Conservation (phyloP, 2,797 vertebrate species). For the Cetoscarus ocellatus region DNA sequence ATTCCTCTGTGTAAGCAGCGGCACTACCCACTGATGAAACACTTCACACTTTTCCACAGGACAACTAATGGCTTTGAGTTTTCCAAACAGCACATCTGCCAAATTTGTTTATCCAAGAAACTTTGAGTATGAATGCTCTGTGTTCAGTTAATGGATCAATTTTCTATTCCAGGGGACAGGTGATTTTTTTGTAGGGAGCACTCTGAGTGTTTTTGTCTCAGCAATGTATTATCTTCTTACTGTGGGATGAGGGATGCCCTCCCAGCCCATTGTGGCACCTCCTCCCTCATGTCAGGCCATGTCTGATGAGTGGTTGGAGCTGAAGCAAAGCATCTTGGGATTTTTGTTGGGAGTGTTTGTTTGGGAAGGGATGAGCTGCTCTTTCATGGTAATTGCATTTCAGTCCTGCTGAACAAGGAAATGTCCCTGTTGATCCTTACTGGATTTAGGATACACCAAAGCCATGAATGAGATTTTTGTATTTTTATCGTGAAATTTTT, state of each 20-base stretch:
- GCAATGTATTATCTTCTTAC: constrained; percentile 2
- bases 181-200: constrained; percentile 23
- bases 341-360: constrained; percentile 58
- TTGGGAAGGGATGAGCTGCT: constrained; percentile 39
- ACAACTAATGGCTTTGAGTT: neutral
- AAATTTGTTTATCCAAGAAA: neutral
- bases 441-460: neutral
- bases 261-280: constrained; percentile 61
- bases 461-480: neutral
- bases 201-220: constrained; percentile 18
- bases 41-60: neutral
- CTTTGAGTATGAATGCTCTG: neutral
- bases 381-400: constrained; percentile 39
- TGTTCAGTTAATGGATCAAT: neutral
- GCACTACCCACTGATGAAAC: neutral
- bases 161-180: neutral
- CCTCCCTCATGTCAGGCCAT: constrained; percentile 80
- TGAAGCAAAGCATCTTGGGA: constrained; percentile 61
- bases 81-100: neutral
- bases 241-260: constrained; percentile 49
- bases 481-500: neutral
- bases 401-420: constrained; percentile 45
- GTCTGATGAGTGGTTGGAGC: constrained; percentile 64
- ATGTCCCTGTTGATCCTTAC: constrained; percentile 8
- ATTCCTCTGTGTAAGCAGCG: constrained; percentile 11